Evolutionary conservation across 2,888 invertebrate species (phyloP).

Genomic region (Drosophila limbata): DNA sequence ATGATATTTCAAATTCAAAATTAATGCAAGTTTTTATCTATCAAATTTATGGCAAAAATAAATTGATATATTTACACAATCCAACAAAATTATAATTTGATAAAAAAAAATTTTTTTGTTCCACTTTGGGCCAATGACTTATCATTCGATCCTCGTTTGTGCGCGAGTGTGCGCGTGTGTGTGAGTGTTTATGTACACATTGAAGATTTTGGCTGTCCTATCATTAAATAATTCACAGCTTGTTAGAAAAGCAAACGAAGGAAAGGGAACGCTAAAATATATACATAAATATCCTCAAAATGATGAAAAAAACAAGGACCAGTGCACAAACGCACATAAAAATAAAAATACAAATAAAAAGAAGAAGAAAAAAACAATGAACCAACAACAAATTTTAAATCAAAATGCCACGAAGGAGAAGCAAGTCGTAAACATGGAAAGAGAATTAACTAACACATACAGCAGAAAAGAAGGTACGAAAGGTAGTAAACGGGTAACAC

Average conservation of each 20-base stretch:
- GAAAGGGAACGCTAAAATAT: constrained; percentile 29
- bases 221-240: constrained; percentile 62
- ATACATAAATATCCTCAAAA: constrained; percentile 26
- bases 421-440: constrained; percentile 25
- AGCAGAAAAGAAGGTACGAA: constrained; percentile 31
- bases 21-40: too few relatives aligned
- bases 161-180: not conserved
- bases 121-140: not conserved
- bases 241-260: constrained; percentile 50
- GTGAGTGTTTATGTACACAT: not conserved
- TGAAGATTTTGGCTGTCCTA: not conserved
- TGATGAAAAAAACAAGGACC: constrained; percentile 18
- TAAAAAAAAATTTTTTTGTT: not conserved
- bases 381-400: constrained; percentile 40
- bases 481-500: constrained; percentile 50
- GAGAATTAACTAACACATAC: constrained; percentile 28
- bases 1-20: too few relatives aligned
- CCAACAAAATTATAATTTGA: not conserved
- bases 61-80: not conserved
- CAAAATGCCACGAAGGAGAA: constrained; percentile 45
- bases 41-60: not conserved
- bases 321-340: not conserved
- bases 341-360: too few relatives aligned
- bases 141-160: not conserved
- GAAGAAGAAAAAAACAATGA: constrained; percentile 4